Evolutionary conservation across 2,888 invertebrate genomes (phyloP).

Genomic region (Xylota segnis): DNA sequence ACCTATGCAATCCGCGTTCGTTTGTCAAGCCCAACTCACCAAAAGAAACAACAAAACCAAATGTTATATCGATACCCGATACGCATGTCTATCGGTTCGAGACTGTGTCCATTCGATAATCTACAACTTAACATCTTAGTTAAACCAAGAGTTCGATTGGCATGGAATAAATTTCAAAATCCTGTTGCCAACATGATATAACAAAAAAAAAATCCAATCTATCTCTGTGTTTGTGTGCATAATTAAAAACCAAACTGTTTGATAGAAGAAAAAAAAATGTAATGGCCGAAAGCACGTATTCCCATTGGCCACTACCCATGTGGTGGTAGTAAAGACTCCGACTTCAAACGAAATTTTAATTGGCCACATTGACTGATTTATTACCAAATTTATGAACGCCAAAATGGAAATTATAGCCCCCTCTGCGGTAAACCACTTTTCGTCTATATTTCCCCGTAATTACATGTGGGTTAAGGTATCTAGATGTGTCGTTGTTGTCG

Average conservation of each 20-base stretch:
- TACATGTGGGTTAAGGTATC: constrained; percentile 61
- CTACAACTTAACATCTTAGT: constrained; percentile 76
- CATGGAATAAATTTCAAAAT: constrained; percentile 72
- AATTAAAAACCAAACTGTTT: constrained; percentile 59
- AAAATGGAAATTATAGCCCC: constrained; percentile 68
- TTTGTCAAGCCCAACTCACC: constrained; percentile 9
- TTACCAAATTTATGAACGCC: constrained; percentile 73
- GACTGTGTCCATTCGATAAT: constrained; percentile 62
- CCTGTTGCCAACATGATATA: constrained; percentile 63
- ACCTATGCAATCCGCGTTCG: constrained; percentile 28
- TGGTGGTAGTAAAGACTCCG: constrained; percentile 33
- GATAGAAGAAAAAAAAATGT: constrained; percentile 16
- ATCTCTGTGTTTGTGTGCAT: constrained; percentile 31
- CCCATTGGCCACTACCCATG: constrained; percentile 43
- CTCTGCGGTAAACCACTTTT: constrained; percentile 11
- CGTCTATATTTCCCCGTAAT: constrained; percentile 35
- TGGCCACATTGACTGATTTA: constrained; percentile 77
- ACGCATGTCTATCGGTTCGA: constrained; percentile 57
- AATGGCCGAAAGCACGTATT: constrained; percentile 46
- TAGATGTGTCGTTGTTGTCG: constrained; percentile 60
- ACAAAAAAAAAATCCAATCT: constrained; percentile 12
- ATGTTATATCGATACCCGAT: constrained; percentile 59
- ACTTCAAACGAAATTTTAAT: constrained; percentile 74
- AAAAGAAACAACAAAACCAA: constrained; percentile 34
- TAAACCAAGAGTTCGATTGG: constrained; percentile 55